Evolutionary conservation across 2,888 invertebrate genomes (phyloP).

Genomic region (Tetheella fluctuosa): DNA sequence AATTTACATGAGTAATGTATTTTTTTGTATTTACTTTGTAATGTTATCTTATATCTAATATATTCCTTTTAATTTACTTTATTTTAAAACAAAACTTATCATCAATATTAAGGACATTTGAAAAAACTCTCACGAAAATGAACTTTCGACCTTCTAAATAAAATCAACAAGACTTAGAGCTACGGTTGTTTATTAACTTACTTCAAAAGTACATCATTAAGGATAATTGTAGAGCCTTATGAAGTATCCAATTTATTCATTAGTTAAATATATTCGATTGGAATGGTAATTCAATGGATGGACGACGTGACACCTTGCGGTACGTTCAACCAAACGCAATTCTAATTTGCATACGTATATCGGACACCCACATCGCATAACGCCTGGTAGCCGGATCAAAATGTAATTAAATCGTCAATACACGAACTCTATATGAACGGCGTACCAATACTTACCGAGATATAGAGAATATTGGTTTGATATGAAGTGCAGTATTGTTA

Average conservation of each 20-base stretch:
- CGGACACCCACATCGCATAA: slow-evolving; percentile 82
- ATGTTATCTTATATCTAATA: neutral
- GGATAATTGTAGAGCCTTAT: slow-evolving; percentile 13
- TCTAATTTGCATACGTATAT: slow-evolving; percentile 73
- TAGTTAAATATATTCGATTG: slow-evolving; percentile 38
- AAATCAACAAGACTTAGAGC: neutral
- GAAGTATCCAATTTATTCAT: slow-evolving; percentile 44
- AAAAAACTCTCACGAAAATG: slow-evolving; percentile 11
- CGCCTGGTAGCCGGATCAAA: slow-evolving; percentile 74
- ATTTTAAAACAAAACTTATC: slow-evolving; percentile 9
- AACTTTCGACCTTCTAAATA: slow-evolving; percentile 13
- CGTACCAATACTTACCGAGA: slow-evolving; percentile 60
- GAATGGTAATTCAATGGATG: slow-evolving; percentile 59
- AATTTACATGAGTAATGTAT: no score
- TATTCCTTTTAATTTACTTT: neutral
- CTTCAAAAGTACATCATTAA: slow-evolving; percentile 11
- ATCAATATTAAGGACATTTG: slow-evolving; percentile 13
- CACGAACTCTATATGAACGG: slow-evolving; percentile 77
- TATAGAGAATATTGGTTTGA: slow-evolving; percentile 46
- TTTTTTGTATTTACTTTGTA: neutral
- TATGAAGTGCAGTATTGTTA: slow-evolving; percentile 16
- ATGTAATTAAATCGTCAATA: slow-evolving; percentile 82
- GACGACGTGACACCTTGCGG: slow-evolving; percentile 56
- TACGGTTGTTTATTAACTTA: slow-evolving; percentile 1
- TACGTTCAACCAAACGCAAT: slow-evolving; percentile 42